phyloP scores from a whole-genome alignment of 2,888 invertebrate species.

The Eubasilissa splendida region DNA sequence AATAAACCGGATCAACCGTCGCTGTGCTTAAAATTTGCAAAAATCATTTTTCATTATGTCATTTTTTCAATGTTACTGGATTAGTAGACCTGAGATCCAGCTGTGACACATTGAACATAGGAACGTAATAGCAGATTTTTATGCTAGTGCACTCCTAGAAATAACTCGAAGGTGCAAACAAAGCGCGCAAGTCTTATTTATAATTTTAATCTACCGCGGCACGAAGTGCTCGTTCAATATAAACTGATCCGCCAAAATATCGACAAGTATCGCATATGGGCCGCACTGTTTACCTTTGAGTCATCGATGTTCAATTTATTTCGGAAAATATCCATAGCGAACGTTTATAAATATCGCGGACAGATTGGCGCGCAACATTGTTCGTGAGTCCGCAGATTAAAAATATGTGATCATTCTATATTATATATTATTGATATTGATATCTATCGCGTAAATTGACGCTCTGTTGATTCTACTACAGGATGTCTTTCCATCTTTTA shows the following conservation, averaged over 20 bases:
- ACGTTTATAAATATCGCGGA: conserved; percentile 4
- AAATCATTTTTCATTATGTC: too few relatives aligned
- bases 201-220: too few relatives aligned
- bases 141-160: background rate
- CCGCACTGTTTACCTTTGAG: conserved; percentile 1
- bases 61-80: too few relatives aligned
- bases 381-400: background rate
- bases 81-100: too few relatives aligned
- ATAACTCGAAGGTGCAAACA: background rate
- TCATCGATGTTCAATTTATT: background rate
- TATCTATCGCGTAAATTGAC: too few relatives aligned
- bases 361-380: background rate
- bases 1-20: too few relatives aligned
- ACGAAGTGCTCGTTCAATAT: background rate
- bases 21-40: too few relatives aligned
- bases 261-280: background rate
- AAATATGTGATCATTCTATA: too few relatives aligned
- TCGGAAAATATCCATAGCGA: background rate
- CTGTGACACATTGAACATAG: too few relatives aligned
- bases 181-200: too few relatives aligned
- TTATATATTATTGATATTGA: background rate
- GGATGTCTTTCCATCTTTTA: too few relatives aligned
- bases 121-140: background rate
- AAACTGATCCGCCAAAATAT: conserved; percentile 1
- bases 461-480: too few relatives aligned